These are phyloP conservation scores for Goniozus legneri DNA, from an alignment of 1,140 invertebrate species.

Conservation along the genomic window DNA sequence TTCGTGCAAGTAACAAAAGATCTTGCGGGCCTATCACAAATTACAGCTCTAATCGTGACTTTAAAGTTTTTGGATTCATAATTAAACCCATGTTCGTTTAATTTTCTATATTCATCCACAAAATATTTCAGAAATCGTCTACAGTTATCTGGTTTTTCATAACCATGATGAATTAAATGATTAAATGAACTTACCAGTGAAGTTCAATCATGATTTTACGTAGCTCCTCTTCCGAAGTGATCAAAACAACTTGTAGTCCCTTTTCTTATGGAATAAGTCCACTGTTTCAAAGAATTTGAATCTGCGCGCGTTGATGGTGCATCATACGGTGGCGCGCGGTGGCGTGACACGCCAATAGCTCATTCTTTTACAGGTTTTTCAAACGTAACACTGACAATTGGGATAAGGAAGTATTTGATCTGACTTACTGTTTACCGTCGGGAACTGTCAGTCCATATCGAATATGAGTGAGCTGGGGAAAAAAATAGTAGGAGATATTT, in stretches of 20 bases:
- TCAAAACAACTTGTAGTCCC: slow-evolving; percentile 4
- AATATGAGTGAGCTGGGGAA: not conserved
- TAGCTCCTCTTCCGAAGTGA: slow-evolving; percentile 1
- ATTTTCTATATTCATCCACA: slow-evolving; percentile 19
- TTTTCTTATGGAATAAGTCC: not conserved
- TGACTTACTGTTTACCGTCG: not conserved
- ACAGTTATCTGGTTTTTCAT: slow-evolving; percentile 16
- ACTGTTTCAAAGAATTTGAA: not conserved
- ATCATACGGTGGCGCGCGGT: no score
- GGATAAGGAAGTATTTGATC: no score
- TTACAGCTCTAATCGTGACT: slow-evolving; percentile 12
- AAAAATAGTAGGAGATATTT: not conserved
- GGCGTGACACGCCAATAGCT: not conserved
- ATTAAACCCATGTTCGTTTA: slow-evolving; percentile 14
- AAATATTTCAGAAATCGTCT: slow-evolving; percentile 20
- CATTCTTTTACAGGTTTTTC: not conserved
- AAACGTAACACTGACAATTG: no score
- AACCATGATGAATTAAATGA: slow-evolving; percentile 13
- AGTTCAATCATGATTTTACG: slow-evolving; percentile 3
- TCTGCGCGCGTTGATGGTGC: not conserved
- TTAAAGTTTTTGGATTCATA: not conserved
- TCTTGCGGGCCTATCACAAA: slow-evolving; percentile 22
- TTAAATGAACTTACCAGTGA: slow-evolving; percentile 1
- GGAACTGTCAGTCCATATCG: not conserved
- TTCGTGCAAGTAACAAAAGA: slow-evolving; percentile 16